These are phyloP conservation scores for Coracias cyanogaster DNA, from an alignment of 2,797 vertebrate genomes.

Conservation along the genomic window DNA sequence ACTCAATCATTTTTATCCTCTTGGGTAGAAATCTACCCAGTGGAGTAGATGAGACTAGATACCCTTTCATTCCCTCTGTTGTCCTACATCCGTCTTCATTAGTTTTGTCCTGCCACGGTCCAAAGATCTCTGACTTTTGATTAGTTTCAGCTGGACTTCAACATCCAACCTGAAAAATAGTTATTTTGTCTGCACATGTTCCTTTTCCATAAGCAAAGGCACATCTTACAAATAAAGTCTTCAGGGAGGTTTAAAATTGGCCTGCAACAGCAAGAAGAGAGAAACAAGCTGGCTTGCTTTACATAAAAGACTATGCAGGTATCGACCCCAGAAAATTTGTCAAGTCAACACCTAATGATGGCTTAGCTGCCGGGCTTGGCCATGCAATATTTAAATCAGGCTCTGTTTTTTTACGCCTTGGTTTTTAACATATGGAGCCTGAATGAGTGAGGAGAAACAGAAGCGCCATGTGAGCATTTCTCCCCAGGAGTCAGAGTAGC, in stretches of 20 bases:
- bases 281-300: conserved; percentile 49
- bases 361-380: conserved; percentile 43
- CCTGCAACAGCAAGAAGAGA: conserved; percentile 3
- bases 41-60: background rate
- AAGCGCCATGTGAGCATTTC: background rate
- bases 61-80: background rate
- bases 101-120: background rate
- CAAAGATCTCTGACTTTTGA: conserved; percentile 7
- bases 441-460: conserved; percentile 38
- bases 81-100: background rate
- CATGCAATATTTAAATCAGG: conserved; percentile 15
- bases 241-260: conserved; percentile 42
- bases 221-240: conserved; percentile 48
- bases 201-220: conserved; percentile 6
- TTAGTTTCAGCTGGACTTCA: conserved; percentile 48
- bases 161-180: background rate
- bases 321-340: conserved; percentile 53
- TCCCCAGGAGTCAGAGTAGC: background rate
- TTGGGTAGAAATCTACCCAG: background rate
- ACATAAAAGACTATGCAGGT: conserved; percentile 1
- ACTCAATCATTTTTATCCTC: background rate
- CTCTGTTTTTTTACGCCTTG: background rate
- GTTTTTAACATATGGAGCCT: background rate
- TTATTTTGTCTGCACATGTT: conserved; percentile 46
- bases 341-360: conserved; percentile 63